A percentile compares a stretch with the other conserved stretches of the same genome.
These are phyloP conservation scores for Gambusia holbrooki DNA, from an alignment of 2,113 vertebrate genomes.

Conservation along the genomic window DNA sequence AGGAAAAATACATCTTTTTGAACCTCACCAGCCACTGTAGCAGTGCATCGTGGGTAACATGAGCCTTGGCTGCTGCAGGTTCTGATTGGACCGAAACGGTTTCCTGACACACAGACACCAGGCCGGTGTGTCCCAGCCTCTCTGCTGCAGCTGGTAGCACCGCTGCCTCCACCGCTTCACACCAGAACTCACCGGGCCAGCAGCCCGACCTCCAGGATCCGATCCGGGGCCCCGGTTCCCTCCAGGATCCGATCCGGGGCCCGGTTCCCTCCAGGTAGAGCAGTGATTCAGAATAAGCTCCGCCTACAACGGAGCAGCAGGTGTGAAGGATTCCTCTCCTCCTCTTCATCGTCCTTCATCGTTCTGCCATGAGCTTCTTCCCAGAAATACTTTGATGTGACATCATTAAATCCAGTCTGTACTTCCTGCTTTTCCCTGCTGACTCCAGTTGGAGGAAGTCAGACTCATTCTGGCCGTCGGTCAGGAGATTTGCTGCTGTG, in stretches of 20 bases:
- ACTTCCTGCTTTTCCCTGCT: conserved; percentile 7
- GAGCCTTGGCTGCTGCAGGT: too few species aligned
- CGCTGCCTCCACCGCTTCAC: conserved; percentile 4
- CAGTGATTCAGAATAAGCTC: conserved; percentile 66
- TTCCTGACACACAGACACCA: background rate
- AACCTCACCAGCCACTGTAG: too few species aligned
- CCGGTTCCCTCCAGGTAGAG: conserved; percentile 13
- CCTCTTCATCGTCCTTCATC: background rate
- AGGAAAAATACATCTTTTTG: too few species aligned
- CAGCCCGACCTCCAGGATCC: conserved; percentile 19
- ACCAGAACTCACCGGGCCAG: conserved; percentile 13
- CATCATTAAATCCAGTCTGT: conserved; percentile 21
- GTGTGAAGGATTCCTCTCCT: conserved; percentile 43
- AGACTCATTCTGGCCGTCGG: conserved; percentile 44
- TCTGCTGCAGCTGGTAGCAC: conserved; percentile 3
- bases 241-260: too few species aligned
- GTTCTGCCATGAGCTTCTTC: conserved; percentile 7
- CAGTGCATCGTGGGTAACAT: too few species aligned
- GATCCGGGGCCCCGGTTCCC: too few species aligned
- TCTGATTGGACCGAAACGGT: too few species aligned
- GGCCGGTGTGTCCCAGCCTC: conserved; percentile 1
- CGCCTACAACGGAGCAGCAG: conserved; percentile 65
- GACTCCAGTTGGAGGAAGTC: conserved; percentile 16
- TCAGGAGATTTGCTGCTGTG: conserved; percentile 49
- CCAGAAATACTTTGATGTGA: conserved; percentile 27